Evolutionary conservation across 2,888 invertebrate genomes (phyloP).

Genomic region (Nemurella pictetii): DNA sequence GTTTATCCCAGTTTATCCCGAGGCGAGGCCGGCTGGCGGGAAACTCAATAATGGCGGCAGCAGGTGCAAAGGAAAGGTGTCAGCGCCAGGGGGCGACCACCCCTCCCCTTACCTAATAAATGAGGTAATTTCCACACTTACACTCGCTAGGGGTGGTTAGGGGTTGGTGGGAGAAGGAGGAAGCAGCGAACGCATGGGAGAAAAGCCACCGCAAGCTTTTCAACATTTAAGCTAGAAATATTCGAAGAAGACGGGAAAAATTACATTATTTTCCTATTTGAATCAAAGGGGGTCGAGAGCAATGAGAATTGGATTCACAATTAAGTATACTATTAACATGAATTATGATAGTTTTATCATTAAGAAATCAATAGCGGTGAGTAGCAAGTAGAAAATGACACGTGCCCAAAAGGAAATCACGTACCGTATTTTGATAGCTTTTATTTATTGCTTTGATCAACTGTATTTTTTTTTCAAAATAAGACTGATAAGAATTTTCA

Average conservation of each 20-base stretch:
- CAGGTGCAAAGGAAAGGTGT: constrained; percentile 58
- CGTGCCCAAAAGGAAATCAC: no score
- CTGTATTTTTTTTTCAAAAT: no score
- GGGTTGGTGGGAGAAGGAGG: neutral
- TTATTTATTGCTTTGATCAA: no score
- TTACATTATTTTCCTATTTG: neutral
- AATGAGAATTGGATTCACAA: neutral
- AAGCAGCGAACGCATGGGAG: neutral
- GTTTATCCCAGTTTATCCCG: no score
- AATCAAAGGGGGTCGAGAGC: neutral
- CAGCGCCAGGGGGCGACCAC: constrained; percentile 56
- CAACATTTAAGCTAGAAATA: neutral
- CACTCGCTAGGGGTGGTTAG: constrained; percentile 9
- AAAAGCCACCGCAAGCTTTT: neutral
- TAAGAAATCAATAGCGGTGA: no score
- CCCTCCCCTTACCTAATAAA: constrained; percentile 57
- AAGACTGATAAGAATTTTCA: no score
- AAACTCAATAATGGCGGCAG: constrained; percentile 41
- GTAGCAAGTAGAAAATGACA: no score
- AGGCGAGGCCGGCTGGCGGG: no score
- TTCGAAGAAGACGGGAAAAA: neutral
- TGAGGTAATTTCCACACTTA: constrained; percentile 58
- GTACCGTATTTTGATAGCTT: no score
- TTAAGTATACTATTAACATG: neutral
- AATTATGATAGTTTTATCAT: no score